Conservation (phyloP, 2,113 vertebrate species). For the Daboia siamensis region DNA sequence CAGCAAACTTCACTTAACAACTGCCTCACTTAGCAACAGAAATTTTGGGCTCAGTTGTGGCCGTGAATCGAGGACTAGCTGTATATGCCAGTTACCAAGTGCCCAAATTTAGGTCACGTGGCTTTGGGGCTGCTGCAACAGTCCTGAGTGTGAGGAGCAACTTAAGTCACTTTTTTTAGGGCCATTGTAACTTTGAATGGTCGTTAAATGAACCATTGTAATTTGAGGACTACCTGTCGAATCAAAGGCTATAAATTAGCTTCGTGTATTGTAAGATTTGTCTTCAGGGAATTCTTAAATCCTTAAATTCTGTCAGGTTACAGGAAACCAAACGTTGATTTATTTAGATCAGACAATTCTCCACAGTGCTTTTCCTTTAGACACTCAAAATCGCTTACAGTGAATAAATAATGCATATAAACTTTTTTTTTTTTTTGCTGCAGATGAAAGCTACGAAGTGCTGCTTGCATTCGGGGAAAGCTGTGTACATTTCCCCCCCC, state of each 20-base stretch:
- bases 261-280: background rate
- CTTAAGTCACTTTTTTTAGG: background rate
- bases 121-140: background rate
- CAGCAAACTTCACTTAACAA: background rate
- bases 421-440: background rate
- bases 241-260: background rate
- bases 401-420: background rate
- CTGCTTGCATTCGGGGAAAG: background rate
- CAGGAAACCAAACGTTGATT: background rate
- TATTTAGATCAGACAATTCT: background rate
- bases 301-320: background rate
- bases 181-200: rapidly evolving
- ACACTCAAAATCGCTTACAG: background rate
- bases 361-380: background rate
- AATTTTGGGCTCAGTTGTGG: background rate
- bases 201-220: background rate
- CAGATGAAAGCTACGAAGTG: background rate
- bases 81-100: background rate
- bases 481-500: background rate
- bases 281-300: background rate
- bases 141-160: background rate
- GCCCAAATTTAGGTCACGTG: background rate
- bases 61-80: background rate
- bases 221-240: background rate
- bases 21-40: background rate